Conservation (phyloP, 2,113 vertebrate genomes). For the Platichthys flesus region DNA sequence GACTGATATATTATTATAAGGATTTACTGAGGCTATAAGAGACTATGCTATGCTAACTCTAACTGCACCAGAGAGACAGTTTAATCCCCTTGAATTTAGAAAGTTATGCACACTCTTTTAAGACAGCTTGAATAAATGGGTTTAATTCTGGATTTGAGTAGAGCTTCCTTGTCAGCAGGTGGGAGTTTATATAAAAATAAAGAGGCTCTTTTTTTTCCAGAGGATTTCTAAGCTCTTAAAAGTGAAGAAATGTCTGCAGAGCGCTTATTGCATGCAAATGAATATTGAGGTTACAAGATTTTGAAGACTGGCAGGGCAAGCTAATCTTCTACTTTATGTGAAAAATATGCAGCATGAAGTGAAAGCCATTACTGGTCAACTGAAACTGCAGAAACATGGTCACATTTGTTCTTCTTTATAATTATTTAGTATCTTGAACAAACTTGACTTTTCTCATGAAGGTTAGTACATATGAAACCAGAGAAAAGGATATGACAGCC, state of each 20-base stretch:
- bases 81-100: too few relatives aligned
- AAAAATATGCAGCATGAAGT: neutral
- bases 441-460: neutral
- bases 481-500: neutral
- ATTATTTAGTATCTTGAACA: neutral
- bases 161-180: neutral
- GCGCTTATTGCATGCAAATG: neutral
- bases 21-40: too few relatives aligned
- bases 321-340: neutral
- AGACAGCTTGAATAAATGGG: too few relatives aligned
- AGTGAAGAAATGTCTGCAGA: neutral
- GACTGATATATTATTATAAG: too few relatives aligned
- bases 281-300: neutral
- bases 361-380: too few relatives aligned
- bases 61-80: too few relatives aligned
- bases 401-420: neutral
- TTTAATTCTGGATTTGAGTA: too few relatives aligned
- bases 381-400: neutral
- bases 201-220: neutral
- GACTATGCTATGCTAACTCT: too few relatives aligned
- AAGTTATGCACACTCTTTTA: too few relatives aligned
- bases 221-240: neutral
- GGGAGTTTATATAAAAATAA: neutral
- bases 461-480: neutral
- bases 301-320: constrained; percentile 3